phyloP scores from a whole-genome alignment of 2,888 invertebrate species.

The Polyploca ridens region DNA sequence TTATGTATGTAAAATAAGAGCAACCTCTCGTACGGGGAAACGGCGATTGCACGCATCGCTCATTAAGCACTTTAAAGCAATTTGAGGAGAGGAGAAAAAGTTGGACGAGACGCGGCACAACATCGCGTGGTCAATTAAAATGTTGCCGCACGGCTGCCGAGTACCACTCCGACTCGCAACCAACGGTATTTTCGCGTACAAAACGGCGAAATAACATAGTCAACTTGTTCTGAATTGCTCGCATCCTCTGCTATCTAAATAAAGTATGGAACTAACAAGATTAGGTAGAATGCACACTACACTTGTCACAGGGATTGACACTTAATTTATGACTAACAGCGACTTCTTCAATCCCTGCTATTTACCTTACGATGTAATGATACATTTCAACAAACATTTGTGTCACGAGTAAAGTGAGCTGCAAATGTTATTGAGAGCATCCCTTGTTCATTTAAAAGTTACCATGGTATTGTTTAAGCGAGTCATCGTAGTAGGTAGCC shows the following conservation, averaged over 20 bases:
- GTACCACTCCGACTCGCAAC: slow-evolving; percentile 44
- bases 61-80: slow-evolving; percentile 85
- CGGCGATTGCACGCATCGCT: slow-evolving; percentile 83
- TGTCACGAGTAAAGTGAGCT: not conserved
- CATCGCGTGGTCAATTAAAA: slow-evolving; percentile 85
- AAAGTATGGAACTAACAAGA: slow-evolving; percentile 49
- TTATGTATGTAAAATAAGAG: slow-evolving; percentile 84
- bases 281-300: slow-evolving; percentile 10
- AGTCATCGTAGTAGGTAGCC: slow-evolving; percentile 46
- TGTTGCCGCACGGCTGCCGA: slow-evolving; percentile 71
- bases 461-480: slow-evolving; percentile 35
- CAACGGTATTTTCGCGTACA: slow-evolving; percentile 61
- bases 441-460: slow-evolving; percentile 13
- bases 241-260: slow-evolving; percentile 72
- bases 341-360: too few relatives aligned
- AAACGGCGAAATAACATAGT: slow-evolving; percentile 58
- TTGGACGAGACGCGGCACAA: slow-evolving; percentile 71
- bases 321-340: not conserved
- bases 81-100: slow-evolving; percentile 81
- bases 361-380: not conserved
- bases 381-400: not conserved
- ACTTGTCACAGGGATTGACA: not conserved
- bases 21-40: slow-evolving; percentile 81
- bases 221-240: slow-evolving; percentile 65
- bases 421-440: not conserved